Evolutionary conservation across 2,888 invertebrate species (phyloP).

Genomic region (Macrosoma leucophasiata): DNA sequence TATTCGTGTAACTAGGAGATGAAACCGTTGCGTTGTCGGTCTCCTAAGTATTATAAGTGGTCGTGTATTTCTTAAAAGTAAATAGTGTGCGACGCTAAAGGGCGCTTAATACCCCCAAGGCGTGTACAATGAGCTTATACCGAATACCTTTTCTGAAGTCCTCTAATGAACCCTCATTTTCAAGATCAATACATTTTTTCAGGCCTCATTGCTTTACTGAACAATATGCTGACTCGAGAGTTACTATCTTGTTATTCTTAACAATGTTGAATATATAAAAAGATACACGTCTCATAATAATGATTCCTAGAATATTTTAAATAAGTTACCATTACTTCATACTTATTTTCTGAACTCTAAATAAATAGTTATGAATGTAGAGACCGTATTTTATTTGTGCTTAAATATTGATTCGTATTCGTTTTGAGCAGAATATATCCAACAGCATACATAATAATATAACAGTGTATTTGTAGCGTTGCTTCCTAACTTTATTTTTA

Average conservation of each 20-base stretch:
- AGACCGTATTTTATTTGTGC: slow-evolving; percentile 4
- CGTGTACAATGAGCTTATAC: slow-evolving; percentile 63
- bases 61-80: slow-evolving; percentile 39
- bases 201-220: too few relatives aligned
- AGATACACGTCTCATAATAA: too few relatives aligned
- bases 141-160: slow-evolving; percentile 50
- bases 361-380: slow-evolving; percentile 39
- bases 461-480: too few relatives aligned
- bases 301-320: neutral
- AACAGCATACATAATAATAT: too few relatives aligned
- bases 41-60: too few relatives aligned
- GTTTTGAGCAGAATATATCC: slow-evolving; percentile 15
- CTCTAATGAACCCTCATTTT: slow-evolving; percentile 51
- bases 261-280: too few relatives aligned
- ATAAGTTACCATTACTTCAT: neutral
- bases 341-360: slow-evolving; percentile 24
- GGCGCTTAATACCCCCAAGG: slow-evolving; percentile 61
- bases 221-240: too few relatives aligned
- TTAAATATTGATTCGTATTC: slow-evolving; percentile 29
- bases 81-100: slow-evolving; percentile 66
- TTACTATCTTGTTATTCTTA: too few relatives aligned
- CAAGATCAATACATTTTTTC: slow-evolving; percentile 57
- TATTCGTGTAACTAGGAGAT: too few relatives aligned
- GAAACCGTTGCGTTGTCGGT: too few relatives aligned
- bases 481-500: too few relatives aligned